Base-by-base conservation (phyloP, 2,113 vertebrate genomes). In the Coptodon rendalli region DNA sequence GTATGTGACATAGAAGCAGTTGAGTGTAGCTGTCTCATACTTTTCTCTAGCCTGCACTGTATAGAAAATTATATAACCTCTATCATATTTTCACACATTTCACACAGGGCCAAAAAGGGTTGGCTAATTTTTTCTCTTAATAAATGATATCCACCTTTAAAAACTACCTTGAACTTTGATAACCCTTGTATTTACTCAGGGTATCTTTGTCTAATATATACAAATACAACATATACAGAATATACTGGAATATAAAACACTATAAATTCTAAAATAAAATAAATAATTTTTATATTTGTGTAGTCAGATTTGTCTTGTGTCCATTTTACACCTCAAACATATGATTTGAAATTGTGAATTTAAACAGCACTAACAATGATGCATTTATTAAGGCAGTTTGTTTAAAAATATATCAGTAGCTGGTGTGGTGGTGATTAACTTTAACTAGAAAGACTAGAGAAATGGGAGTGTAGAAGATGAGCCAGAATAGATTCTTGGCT, bases 401-500 rank as follows among this genome's bases (percentile, higher is more conserved):
- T 71, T 71, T 53, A 1, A 63, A 38, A 82, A 66, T 22, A 66
- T 53, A 24, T 29, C 10, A 11, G 48, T 16, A 19, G 43, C n/a
- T 6, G 7, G 5, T 19, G 8, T 4, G 3, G 13, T 19, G 14
- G 19, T 56, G 71, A 83, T 89, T 52, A 89, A 92, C 71, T 78
- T 80, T 56, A 63, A 34, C 34, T 76, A 31, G 61, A 29, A 56
- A 1, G 73, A 61, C 68, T 73, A 82, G 80, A 82, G 76, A 76
- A 53, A 31, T 53, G 61, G 24, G 78, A 81, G 66, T 83, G 83
- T 52, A 80, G 54, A 81, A 61, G 59, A 92, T 86, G 86, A 85
- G 38, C 66, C 73, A 80, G 78, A 83, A 82, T 63, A 89, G 61
- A 84, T 83, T 85, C 71, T 63, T 88, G 89, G 88, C 87, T 90